Percentiles rank a stretch among this genome's conserved stretches.
Evolutionary conservation across 2,888 invertebrate genomes (phyloP).

Genomic region (Eupithecia centaureata): DNA sequence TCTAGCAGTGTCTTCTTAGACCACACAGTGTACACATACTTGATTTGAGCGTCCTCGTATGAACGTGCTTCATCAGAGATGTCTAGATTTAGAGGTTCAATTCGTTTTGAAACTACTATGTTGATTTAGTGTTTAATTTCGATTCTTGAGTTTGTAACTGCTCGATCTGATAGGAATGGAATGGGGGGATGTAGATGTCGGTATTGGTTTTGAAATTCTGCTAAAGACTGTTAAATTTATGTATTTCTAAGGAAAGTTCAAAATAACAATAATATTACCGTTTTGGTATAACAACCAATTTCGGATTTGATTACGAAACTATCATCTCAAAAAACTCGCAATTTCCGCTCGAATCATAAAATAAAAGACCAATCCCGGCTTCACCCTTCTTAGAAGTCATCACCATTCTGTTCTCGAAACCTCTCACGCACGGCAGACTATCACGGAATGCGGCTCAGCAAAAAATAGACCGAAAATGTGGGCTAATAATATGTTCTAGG

Average conservation of each 20-base stretch:
- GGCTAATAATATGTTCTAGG: constrained; percentile 47
- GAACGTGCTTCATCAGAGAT: constrained; percentile 37
- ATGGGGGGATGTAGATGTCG: too few relatives aligned
- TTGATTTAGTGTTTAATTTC: neutral
- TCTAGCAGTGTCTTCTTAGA: constrained; percentile 26
- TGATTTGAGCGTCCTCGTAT: constrained; percentile 39
- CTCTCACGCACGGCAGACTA: constrained; percentile 34
- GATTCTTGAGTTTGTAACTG: neutral
- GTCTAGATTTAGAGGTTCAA: constrained; percentile 26
- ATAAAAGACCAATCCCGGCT: constrained; percentile 30
- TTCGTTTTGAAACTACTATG: neutral
- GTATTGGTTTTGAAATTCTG: neutral
- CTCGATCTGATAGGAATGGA: constrained; percentile 1
- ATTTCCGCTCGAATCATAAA: constrained; percentile 38
- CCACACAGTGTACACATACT: constrained; percentile 38
- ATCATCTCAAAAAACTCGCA: constrained; percentile 11
- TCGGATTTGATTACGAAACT: neutral
- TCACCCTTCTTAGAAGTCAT: constrained; percentile 38
- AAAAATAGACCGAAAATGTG: constrained; percentile 44
- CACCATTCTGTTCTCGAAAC: constrained; percentile 40
- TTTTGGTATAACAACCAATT: neutral
- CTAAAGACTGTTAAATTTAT: neutral
- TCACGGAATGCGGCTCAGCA: constrained; percentile 43
- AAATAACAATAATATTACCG: neutral
- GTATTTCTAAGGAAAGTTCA: neutral